phyloP scores from a whole-genome alignment of 2,797 vertebrate genomes.

The Pampus argenteus region DNA sequence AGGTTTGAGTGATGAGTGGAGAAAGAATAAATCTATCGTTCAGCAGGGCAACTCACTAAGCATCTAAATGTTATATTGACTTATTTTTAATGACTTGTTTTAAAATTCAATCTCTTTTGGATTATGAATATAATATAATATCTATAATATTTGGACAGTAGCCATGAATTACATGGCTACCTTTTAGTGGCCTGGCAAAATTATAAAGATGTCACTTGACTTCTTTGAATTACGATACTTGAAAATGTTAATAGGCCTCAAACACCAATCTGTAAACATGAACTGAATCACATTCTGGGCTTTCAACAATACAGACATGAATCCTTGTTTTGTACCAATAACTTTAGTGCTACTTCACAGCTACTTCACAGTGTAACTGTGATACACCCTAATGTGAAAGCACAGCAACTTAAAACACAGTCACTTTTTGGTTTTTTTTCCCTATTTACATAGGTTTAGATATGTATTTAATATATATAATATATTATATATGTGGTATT shows the following conservation, averaged over 20 bases:
- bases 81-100: slow-evolving; percentile 10
- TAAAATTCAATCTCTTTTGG: slow-evolving; percentile 17
- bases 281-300: slow-evolving; percentile 22
- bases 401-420: no score
- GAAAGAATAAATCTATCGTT: background rate
- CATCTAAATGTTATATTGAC: slow-evolving; percentile 29
- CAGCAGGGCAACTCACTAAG: slow-evolving; percentile 26
- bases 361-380: no score
- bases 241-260: slow-evolving; percentile 6
- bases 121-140: background rate
- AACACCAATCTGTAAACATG: slow-evolving; percentile 17
- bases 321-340: slow-evolving; percentile 45
- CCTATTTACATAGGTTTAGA: no score
- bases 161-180: slow-evolving; percentile 3
- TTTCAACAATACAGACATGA: slow-evolving; percentile 38
- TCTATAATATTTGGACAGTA: background rate
- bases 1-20: no score
- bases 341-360: slow-evolving; percentile 37
- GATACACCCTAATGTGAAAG: no score
- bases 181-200: slow-evolving; percentile 17
- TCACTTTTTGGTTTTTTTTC: no score
- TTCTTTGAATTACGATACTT: slow-evolving; percentile 24
- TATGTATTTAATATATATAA: no score
- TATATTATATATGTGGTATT: no score
- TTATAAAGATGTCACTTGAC: slow-evolving; percentile 9